A percentile compares a stretch with the other conserved stretches of the same genome.
phyloP scores from a whole-genome alignment of 2,888 invertebrate genomes.

The Cyrtodaria siliqua region DNA sequence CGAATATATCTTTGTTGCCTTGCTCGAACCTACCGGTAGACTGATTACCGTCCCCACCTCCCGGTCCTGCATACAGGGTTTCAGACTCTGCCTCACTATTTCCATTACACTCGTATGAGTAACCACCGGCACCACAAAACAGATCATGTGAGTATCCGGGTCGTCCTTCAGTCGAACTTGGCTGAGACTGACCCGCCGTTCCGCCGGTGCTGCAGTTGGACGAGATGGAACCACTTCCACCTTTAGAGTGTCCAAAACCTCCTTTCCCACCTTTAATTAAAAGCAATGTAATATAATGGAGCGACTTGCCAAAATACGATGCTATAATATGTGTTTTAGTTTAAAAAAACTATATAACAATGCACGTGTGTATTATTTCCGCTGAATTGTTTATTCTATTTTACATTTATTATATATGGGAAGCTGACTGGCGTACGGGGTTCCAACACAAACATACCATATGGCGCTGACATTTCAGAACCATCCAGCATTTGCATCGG shows the following conservation, averaged over 20 bases:
- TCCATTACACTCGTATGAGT: constrained; percentile 38
- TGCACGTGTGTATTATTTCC: too few species aligned
- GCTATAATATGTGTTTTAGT: too few species aligned
- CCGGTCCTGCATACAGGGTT: constrained; percentile 39
- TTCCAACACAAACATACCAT: too few species aligned
- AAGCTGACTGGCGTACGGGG: too few species aligned
- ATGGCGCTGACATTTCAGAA: too few species aligned
- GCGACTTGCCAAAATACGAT: too few species aligned
- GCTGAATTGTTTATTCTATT: too few species aligned
- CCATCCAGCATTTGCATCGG: too few species aligned
- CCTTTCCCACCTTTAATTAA: constrained; percentile 56
- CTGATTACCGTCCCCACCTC: constrained; percentile 35
- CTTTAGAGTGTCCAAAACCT: constrained; percentile 35
- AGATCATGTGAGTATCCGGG: constrained; percentile 31
- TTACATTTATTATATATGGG: too few species aligned
- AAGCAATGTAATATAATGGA: constrained; percentile 1
- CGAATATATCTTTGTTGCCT: too few species aligned
- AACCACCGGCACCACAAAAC: constrained; percentile 56
- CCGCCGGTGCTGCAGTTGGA: constrained; percentile 45
- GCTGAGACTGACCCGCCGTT: constrained; percentile 35
- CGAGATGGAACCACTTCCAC: constrained; percentile 21
- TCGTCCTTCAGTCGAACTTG: neutral
- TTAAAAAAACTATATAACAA: too few species aligned
- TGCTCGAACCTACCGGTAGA: too few species aligned
- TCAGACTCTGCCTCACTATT: neutral